Base-by-base conservation (phyloP, 2,888 invertebrate genomes). In the Eucera pruinosa region DNA sequence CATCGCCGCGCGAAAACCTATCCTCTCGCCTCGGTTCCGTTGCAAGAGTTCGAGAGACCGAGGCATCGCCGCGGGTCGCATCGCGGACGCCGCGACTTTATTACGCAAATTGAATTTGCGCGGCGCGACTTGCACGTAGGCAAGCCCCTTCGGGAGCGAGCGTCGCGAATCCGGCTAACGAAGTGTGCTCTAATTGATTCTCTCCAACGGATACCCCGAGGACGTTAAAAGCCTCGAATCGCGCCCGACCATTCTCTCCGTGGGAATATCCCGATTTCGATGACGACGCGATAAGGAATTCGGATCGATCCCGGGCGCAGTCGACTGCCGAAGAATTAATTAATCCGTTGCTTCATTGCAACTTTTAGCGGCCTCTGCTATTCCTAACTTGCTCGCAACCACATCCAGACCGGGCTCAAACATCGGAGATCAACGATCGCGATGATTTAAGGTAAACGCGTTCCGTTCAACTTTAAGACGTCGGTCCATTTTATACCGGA, bases 41-140 rank as follows among this genome's bases (percentile, higher is more conserved):
- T 9, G 55, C 75, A 52, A 39, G 50, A 54, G 52, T 78, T 60
- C 74, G 55, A 54, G 55, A 64, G 18, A n/a, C n/a, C n/a, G n/a
- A n/a, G n/a, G n/a, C n/a, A n/a, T n/a, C n/a, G n/a, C n/a, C n/a
- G n/a, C n/a, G n/a, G n/a, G n/a, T 39, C 64, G 48, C 82, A 39
- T 33, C 62, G 52, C 20, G 64, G 54, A 64, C 77, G 72, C 23
- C n/a, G 62, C 78, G 80, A 87, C 82, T 87, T 86, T 86, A 87
- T 87, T 87, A 87, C 82, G 82, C 54, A 81, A 86, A 87, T 83
- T 86, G 78, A 78, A 84, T 86, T 84, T 84, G 62, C 72, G 33
- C 54, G 62, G 45, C 54, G 47, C 61, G 61, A 41, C 43, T 39
- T 27, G 50, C 25, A 27, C 54, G 41, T 45, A 64, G 50, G 36